phyloP scores from a whole-genome alignment of 2,888 invertebrate species.

The Ochropacha duplaris region DNA sequence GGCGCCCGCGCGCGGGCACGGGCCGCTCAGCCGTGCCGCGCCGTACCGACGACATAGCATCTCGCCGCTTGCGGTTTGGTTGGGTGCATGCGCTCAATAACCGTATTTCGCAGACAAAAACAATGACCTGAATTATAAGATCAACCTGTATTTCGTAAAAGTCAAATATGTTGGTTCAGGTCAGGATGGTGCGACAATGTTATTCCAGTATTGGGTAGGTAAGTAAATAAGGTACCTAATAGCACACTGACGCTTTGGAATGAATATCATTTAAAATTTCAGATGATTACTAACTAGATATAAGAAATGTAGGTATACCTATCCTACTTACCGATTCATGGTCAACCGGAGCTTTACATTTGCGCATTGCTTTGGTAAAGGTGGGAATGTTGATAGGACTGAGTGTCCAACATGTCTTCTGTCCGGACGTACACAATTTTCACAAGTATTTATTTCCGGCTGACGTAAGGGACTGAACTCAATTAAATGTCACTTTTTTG shows the following conservation, averaged over 20 bases:
- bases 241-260: no score
- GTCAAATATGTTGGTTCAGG: neutral
- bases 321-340: neutral
- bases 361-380: neutral
- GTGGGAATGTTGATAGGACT: neutral
- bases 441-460: conserved; percentile 2
- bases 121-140: conserved; percentile 36
- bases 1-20: conserved; percentile 67
- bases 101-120: conserved; percentile 56
- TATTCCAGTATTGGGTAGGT: neutral
- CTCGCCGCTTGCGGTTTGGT: conserved; percentile 40
- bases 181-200: neutral
- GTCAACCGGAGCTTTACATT: neutral
- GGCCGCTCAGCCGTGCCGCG: conserved; percentile 10
- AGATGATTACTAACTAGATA: no score
- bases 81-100: conserved; percentile 52
- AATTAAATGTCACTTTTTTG: conserved; percentile 1
- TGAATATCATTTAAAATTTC: no score
- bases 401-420: neutral
- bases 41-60: conserved; percentile 63
- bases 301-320: no score
- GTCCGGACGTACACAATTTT: neutral
- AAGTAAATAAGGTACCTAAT: no score
- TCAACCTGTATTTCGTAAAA: neutral
- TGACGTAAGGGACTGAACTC: conserved; percentile 2